Percentiles rank a stretch among this genome's conserved stretches.
These are phyloP conservation scores for Cliona cf. orientalis DNA, from an alignment of 37 sponge, comb jelly and placozoan species.

Conservation along the genomic window DNA sequence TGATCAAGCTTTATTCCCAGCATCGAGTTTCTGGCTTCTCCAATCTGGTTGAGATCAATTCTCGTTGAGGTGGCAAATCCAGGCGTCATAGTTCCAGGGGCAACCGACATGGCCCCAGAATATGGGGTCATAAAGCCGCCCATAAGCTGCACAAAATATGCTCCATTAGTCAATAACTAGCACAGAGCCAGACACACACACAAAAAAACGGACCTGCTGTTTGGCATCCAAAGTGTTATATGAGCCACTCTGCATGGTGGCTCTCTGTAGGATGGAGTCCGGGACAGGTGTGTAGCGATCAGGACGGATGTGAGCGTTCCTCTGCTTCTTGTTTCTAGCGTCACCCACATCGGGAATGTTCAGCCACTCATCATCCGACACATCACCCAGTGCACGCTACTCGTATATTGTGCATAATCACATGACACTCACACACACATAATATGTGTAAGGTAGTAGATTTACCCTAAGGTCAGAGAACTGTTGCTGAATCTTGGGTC, in stretches of 20 bases:
- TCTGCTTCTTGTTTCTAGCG: constrained; percentile 86
- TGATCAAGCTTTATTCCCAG: constrained; percentile 96
- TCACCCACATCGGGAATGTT: constrained; percentile 96
- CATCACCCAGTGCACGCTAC: constrained; percentile 78
- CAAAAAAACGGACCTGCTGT: constrained; percentile 58
- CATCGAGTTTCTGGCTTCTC: constrained; percentile 97
- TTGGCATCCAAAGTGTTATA: constrained; percentile 54
- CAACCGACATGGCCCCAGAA: constrained; percentile 52
- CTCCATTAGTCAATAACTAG: too few species aligned
- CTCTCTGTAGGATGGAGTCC: constrained; percentile 77
- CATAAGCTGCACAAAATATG: not conserved
- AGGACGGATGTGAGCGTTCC: constrained; percentile 77
- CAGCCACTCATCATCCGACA: constrained; percentile 87
- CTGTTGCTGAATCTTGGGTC: constrained; percentile 99
- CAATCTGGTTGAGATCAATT: constrained; percentile 94
- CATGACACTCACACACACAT: not conserved
- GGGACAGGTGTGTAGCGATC: constrained; percentile 92
- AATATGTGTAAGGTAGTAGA: not conserved
- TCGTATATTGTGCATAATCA: not conserved
- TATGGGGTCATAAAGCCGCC: constrained; percentile 72
- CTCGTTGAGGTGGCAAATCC: constrained; percentile 77
- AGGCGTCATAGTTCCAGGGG: constrained; percentile 84
- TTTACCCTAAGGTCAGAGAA: constrained; percentile 92
- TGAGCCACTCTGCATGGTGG: not conserved
- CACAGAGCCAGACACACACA: too few species aligned